Percentiles rank a stretch among this genome's conserved stretches.
Conservation (phyloP, 1,140 invertebrate genomes). For the Ostrea denselamellosa region DNA sequence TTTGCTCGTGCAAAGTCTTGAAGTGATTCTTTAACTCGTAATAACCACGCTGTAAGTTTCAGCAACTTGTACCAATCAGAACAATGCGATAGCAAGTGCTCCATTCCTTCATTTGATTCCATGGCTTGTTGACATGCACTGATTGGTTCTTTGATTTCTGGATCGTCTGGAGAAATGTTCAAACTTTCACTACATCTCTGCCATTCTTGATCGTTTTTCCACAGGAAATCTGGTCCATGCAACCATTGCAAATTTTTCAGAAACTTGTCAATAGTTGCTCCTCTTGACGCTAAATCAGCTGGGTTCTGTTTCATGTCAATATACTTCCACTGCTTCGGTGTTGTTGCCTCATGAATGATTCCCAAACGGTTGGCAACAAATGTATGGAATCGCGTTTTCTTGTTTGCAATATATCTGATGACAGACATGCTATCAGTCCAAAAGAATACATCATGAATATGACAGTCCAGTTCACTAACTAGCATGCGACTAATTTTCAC, state of each 20-base stretch:
- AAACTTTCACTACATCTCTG: background rate
- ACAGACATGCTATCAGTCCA: too few relatives aligned
- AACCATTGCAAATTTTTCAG: constrained; percentile 29
- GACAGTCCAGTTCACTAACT: constrained; percentile 44
- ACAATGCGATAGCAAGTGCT: too few relatives aligned
- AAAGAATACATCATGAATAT: background rate
- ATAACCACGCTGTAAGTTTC: background rate
- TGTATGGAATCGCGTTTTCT: too few relatives aligned
- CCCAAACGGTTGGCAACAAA: too few relatives aligned
- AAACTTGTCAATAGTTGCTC: constrained; percentile 50
- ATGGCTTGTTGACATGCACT: background rate
- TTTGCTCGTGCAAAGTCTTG: background rate
- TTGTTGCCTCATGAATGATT: too few relatives aligned
- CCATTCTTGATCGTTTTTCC: constrained; percentile 41
- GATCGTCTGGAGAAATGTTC: background rate
- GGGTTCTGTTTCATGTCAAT: constrained; percentile 55
- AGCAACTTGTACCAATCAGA: background rate
- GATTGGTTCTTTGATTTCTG: constrained; percentile 41
- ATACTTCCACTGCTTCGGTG: too few relatives aligned
- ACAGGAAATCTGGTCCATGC: constrained; percentile 58
- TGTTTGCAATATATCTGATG: too few relatives aligned
- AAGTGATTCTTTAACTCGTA: background rate
- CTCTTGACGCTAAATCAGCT: constrained; percentile 52
- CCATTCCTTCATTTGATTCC: background rate
- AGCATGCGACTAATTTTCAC: too few relatives aligned